Base-by-base conservation (phyloP, 2,113 vertebrate species). In the Gobio gobio region DNA sequence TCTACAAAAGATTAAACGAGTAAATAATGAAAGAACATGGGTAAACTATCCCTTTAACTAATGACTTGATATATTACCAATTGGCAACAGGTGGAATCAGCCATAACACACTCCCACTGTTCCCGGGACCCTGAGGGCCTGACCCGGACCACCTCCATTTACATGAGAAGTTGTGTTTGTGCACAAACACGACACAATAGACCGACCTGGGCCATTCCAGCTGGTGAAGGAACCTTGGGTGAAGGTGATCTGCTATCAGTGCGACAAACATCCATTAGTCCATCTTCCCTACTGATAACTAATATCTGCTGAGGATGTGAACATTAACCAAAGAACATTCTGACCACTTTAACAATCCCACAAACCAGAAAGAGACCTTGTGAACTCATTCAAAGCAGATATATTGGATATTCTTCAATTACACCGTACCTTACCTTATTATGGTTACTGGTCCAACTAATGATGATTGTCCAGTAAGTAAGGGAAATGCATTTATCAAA, bases 111-210 rank as follows among this genome's bases (percentile, higher is more conserved):
- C 66, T 66, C 58, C n/a, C 49, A 43, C 54, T 80, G 40, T 88
- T 87, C 73, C 64, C 72, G 86, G 85, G 83, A 84, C 83, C 78
- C 59, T n/a, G 40, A 70, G 51, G 59, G 66, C 85, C 86, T 83
- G 66, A 77, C 56, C 66, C 36, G 22, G 83, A 59, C 51, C 63
- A 87, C 43, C 61, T 40, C 43, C 26, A 33, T 66, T 73, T 58
- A 73, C 22, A 74, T 54, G 72, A 63, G 26, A 12, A 58, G 78
- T 43, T 72, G 75, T 85, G 76, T 88, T 86, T 87, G 86, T 89
- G 59, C 70, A 87, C 87, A 88, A 88, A 88, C 77, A 78, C 54
- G 45, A 20, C 4, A 79, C 78, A 84, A 82, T 47, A 29, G 78
- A 26, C 54, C 40, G 58, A 54, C 47, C 36, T 24, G 66, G 7